Evolutionary conservation across 2,888 invertebrate species (phyloP).

Genomic region (Phoenoteleia sp.): DNA sequence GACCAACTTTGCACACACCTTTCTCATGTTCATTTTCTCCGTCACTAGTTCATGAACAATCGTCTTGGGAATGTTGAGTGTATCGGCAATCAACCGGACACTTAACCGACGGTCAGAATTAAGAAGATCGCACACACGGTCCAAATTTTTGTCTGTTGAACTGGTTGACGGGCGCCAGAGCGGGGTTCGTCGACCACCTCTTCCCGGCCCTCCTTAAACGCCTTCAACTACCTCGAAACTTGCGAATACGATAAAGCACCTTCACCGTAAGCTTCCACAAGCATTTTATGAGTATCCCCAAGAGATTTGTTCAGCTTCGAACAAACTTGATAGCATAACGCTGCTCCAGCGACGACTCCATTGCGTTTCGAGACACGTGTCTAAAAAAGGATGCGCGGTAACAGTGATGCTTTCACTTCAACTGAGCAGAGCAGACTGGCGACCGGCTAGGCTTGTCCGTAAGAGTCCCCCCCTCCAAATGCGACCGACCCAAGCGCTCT

Average conservation of each 20-base stretch:
- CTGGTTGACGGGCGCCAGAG: slow-evolving; percentile 60
- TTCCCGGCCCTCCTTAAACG: slow-evolving; percentile 7
- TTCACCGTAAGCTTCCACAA: slow-evolving; percentile 7
- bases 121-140: not conserved
- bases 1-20: slow-evolving; percentile 64
- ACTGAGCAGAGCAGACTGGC: no score
- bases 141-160: not conserved
- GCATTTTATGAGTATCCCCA: not conserved
- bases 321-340: not conserved
- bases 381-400: no score
- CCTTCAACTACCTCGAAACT: not conserved
- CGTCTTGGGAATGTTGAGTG: not conserved
- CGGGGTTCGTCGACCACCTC: slow-evolving; percentile 26
- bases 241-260: slow-evolving; percentile 5
- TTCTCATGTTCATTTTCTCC: slow-evolving; percentile 28
- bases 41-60: not conserved
- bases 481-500: no score
- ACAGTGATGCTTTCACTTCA: no score
- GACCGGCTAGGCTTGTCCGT: no score
- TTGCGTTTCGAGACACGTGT: no score
- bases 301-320: not conserved
- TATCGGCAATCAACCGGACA: slow-evolving; percentile 44
- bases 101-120: slow-evolving; percentile 40
- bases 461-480: no score
- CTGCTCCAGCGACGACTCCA: no score